Percentiles rank a stretch among this genome's conserved stretches.
These are phyloP conservation scores for Drosophila obscura DNA, from an alignment of 1,140 invertebrate species.

Conservation along the genomic window DNA sequence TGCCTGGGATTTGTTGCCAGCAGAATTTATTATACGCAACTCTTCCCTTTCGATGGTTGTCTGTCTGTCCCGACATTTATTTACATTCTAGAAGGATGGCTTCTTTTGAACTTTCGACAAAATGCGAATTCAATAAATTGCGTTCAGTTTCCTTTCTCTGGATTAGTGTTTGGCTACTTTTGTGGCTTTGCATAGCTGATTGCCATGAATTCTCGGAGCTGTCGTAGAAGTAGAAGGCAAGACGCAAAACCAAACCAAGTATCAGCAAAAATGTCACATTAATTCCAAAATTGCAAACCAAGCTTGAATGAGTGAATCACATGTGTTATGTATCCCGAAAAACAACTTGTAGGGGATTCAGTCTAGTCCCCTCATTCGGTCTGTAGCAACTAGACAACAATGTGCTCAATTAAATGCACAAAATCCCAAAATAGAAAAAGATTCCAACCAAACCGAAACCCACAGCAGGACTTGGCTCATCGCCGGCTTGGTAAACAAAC, in stretches of 20 bases:
- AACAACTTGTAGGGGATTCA: constrained; percentile 1
- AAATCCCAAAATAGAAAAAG: constrained; percentile 22
- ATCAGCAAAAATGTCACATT: constrained; percentile 50
- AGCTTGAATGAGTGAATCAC: constrained; percentile 22
- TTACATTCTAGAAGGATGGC: constrained; percentile 32
- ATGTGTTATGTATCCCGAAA: constrained; percentile 11
- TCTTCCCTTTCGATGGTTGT: background rate
- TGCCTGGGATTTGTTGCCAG: constrained; percentile 59
- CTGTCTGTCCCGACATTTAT: constrained; percentile 20
- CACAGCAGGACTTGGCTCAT: no score
- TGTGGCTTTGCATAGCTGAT: constrained; percentile 48
- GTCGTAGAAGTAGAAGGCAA: constrained; percentile 39
- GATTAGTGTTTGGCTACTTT: constrained; percentile 22
- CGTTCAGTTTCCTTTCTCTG: constrained; percentile 27
- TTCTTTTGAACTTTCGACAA: constrained; percentile 11
- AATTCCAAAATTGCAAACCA: constrained; percentile 36
- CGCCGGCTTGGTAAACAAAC: constrained; percentile 48
- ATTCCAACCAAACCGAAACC: constrained; percentile 5
- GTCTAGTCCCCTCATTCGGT: background rate
- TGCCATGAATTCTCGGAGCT: constrained; percentile 45
- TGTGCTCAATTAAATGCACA: constrained; percentile 41
- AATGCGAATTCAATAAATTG: constrained; percentile 50
- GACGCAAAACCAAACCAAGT: constrained; percentile 24
- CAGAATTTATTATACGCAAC: constrained; percentile 49
- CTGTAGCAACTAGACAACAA: constrained; percentile 39